A percentile compares a stretch with the other conserved stretches of the same genome.
Conservation (phyloP, 2,888 invertebrate genomes). For the Gymnosoma rotundatum region DNA sequence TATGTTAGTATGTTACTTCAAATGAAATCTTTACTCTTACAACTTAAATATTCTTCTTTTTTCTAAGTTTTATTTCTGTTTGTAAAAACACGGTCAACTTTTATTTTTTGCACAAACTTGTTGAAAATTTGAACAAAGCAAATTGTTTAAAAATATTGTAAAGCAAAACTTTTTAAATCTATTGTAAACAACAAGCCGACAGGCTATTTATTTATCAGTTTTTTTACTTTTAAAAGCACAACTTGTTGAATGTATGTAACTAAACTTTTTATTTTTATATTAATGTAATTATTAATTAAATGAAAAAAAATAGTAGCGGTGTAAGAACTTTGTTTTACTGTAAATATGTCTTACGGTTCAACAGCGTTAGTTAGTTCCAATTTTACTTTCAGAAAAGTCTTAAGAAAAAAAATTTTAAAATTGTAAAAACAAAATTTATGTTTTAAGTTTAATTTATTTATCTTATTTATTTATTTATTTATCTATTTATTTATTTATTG, state of each 20-base stretch:
- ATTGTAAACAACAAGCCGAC: slow-evolving; percentile 47
- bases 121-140: slow-evolving; percentile 59
- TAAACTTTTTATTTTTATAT: slow-evolving; percentile 26
- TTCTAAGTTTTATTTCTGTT: slow-evolving; percentile 14
- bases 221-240: slow-evolving; percentile 70
- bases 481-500: slow-evolving; percentile 74
- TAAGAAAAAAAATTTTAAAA: slow-evolving; percentile 29
- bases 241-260: slow-evolving; percentile 64
- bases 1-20: slow-evolving; percentile 67
- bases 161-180: slow-evolving; percentile 36
- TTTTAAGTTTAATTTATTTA: slow-evolving; percentile 65
- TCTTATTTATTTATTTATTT: slow-evolving; percentile 57
- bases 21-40: slow-evolving; percentile 69
- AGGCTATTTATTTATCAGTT: slow-evolving; percentile 33
- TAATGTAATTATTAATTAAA: slow-evolving; percentile 17
- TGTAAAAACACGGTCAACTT: slow-evolving; percentile 50
- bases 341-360: slow-evolving; percentile 64
- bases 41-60: background rate
- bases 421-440: slow-evolving; percentile 33
- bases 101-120: slow-evolving; percentile 67
- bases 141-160: slow-evolving; percentile 45
- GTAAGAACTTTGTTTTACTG: slow-evolving; percentile 55
- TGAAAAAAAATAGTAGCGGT: slow-evolving; percentile 24
- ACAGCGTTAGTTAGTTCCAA: slow-evolving; percentile 53
- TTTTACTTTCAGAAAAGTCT: slow-evolving; percentile 28